These are phyloP conservation scores for Mastomys coucha DNA, from an alignment of 2,113 vertebrate genomes.

Conservation along the genomic window DNA sequence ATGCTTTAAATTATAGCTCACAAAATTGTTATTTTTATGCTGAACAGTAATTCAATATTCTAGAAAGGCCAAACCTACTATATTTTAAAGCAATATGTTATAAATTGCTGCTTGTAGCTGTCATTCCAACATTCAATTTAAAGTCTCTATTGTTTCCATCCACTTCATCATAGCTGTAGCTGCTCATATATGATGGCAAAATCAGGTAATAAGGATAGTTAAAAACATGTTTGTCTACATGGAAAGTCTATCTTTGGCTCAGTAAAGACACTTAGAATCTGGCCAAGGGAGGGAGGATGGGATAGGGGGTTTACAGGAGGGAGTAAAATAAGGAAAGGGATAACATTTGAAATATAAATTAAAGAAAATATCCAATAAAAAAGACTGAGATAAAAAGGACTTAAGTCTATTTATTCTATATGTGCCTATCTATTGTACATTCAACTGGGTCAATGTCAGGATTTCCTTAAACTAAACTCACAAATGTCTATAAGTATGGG, in stretches of 20 bases:
- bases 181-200: constrained; percentile 23
- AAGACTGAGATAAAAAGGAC: background rate
- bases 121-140: background rate
- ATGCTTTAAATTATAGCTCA: background rate
- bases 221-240: background rate
- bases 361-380: too few relatives aligned
- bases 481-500: background rate
- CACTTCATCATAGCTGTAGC: background rate
- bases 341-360: too few relatives aligned
- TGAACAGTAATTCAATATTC: background rate
- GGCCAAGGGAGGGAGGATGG: too few relatives aligned
- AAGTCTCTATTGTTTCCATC: background rate
- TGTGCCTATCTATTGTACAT: background rate
- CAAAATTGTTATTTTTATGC: background rate
- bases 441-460: background rate
- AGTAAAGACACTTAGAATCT: background rate
- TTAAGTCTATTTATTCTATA: background rate
- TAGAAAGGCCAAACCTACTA: background rate
- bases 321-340: too few relatives aligned
- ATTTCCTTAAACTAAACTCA: constrained; percentile 10
- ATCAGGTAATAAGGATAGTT: background rate
- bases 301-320: too few relatives aligned
- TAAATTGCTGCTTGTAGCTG: background rate
- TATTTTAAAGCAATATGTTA: background rate
- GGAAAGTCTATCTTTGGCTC: background rate